A percentile compares a stretch with the other conserved stretches of the same genome.
phyloP scores from a whole-genome alignment of 92 coral and sea anemone species.

The Palythoa caribaeorum region DNA sequence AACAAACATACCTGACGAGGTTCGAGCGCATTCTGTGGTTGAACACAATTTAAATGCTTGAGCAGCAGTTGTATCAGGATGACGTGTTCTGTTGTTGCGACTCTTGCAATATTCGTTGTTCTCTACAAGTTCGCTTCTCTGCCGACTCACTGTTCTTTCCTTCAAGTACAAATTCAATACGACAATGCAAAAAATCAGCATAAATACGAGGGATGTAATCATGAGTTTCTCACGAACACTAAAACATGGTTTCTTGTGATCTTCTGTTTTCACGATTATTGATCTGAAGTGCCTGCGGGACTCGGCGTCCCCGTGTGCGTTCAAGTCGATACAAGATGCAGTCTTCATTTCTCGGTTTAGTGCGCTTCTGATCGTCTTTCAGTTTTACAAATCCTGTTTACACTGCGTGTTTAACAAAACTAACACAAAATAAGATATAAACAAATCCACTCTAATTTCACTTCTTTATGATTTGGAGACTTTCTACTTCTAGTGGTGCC shows the following conservation, averaged over 20 bases:
- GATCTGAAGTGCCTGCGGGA: not conserved
- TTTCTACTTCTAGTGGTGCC: not conserved
- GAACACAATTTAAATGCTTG: slow-evolving; percentile 25
- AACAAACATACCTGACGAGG: slow-evolving; percentile 34
- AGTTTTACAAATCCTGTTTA: not conserved
- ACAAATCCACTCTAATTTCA: not conserved
- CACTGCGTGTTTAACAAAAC: not conserved
- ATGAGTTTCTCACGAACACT: slow-evolving; percentile 66
- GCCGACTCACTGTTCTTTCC: slow-evolving; percentile 26
- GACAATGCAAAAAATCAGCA: slow-evolving; percentile 71
- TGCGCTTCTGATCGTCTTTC: not conserved
- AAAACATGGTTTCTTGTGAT: slow-evolving; percentile 21
- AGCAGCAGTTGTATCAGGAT: slow-evolving; percentile 9
- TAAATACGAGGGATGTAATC: slow-evolving; percentile 53
- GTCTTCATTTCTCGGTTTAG: slow-evolving; percentile 18
- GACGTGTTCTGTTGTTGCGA: slow-evolving; percentile 19
- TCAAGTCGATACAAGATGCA: not conserved
- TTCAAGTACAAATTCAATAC: slow-evolving; percentile 71
- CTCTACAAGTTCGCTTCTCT: not conserved
- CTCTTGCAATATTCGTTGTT: not conserved
- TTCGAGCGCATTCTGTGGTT: slow-evolving; percentile 21
- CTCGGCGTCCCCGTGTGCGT: not conserved
- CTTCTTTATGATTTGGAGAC: not conserved
- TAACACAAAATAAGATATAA: not conserved
- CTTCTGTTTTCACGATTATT: slow-evolving; percentile 9